Base-by-base conservation (phyloP, 2,888 invertebrate species). In the Polyploca ridens region DNA sequence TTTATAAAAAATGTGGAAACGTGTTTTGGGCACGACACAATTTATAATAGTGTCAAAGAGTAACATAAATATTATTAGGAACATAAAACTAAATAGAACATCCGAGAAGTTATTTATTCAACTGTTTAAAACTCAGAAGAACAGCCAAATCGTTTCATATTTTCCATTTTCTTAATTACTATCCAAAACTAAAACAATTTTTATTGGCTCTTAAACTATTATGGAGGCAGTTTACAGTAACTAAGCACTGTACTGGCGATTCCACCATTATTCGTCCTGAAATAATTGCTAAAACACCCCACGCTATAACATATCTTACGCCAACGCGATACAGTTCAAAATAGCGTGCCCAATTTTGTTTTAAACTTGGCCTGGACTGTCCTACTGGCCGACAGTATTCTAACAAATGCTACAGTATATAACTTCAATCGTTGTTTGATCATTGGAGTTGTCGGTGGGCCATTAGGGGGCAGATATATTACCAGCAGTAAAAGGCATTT, bases 401-500 rank as follows among this genome's bases (percentile, higher is more conserved):
- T 41, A 61, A 61, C 61, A 61, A 61, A 61, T 61, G 61, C 13
- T 61, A 27, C 33, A 41, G 41, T 19, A 35, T 59, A 59, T 59
- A 61, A 61, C 19, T 61, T 44, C 41, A 61, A 61, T 61, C 38
- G 61, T 44, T 41, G 41, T 41, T 44, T 61, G 61, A 54, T 54
- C 54, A 54, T 54, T 54, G n/a, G 16, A 54, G 54, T 61, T 61
- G 44, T 61, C 38, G 61, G 35, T 60, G 54, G 54, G 54, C 59
- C 35, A 35, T 59, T 61, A 61, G 61, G 27, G 35, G 41, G 44
- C 54, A 44, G 41, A 64, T 14, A 46, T 62, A 38, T 57, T 54
- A 33, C 54, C 33, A 16, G 49, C 58, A 64, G 59, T 54, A 60
- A 64, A 38, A 60, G 60, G 61, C 61, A 61, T 59, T 69, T 70